phyloP scores from a whole-genome alignment of 1,140 invertebrate genomes.

The Euwallacea fornicatus region DNA sequence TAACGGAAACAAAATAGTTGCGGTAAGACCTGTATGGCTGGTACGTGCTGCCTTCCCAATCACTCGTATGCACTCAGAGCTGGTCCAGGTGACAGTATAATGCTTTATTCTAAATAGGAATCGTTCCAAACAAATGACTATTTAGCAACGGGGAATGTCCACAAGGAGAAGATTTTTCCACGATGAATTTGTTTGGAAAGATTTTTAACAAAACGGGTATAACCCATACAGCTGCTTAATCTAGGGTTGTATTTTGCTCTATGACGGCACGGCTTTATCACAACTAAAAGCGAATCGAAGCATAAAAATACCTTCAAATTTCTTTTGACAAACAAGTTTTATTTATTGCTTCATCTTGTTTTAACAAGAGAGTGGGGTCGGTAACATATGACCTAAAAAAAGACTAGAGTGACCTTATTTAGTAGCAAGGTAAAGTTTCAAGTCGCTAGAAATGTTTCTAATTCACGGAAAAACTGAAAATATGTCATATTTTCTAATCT shows the following conservation, averaged over 20 bases:
- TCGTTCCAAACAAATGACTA: conserved; percentile 39
- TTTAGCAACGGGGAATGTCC: neutral
- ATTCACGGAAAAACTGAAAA: too few relatives aligned
- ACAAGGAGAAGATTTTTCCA: neutral
- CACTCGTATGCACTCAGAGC: conserved; percentile 54
- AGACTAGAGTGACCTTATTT: too few relatives aligned
- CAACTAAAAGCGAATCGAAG: too few relatives aligned
- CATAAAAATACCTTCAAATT: too few relatives aligned
- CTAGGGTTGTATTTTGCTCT: conserved; percentile 5
- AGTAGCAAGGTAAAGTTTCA: too few relatives aligned
- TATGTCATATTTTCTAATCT: too few relatives aligned
- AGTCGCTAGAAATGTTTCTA: too few relatives aligned
- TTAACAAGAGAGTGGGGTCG: too few relatives aligned
- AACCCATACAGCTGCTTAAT: conserved; percentile 15
- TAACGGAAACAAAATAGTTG: conserved; percentile 38
- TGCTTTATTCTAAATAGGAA: neutral
- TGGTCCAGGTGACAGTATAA: conserved; percentile 38
- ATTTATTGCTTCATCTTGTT: too few relatives aligned
- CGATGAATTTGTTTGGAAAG: conserved; percentile 3
- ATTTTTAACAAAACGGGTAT: neutral
- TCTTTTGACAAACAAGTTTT: too few relatives aligned
- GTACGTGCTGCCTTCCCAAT: conserved; percentile 50
- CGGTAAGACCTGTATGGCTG: conserved; percentile 53
- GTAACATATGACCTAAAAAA: too few relatives aligned
- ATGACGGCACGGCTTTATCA: too few relatives aligned